A percentile compares a stretch with the other conserved stretches of the same genome.
These are phyloP conservation scores for Drosophila fungiperda DNA, from an alignment of 2,888 invertebrate genomes.

Conservation along the genomic window DNA sequence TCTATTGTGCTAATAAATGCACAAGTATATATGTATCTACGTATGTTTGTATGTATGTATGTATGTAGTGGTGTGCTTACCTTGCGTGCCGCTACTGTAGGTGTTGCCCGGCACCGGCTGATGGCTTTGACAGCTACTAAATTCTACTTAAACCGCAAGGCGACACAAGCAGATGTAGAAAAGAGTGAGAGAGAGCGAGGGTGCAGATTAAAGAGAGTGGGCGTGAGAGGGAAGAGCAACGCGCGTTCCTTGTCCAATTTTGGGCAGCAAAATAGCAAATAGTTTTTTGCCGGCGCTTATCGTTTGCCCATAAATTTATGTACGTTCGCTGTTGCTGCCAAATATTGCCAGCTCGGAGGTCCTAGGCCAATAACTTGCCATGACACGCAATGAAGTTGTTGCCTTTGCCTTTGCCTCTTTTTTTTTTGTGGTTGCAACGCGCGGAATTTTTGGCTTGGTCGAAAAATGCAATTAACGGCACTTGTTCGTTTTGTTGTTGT, in stretches of 20 bases:
- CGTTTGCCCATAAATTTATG: constrained; percentile 73
- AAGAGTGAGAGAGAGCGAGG: neutral
- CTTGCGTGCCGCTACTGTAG: constrained; percentile 71
- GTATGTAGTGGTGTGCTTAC: constrained; percentile 44
- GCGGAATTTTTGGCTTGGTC: constrained; percentile 45
- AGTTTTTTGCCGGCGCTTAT: constrained; percentile 67
- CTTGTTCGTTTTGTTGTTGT: constrained; percentile 38
- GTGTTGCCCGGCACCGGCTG: constrained; percentile 77
- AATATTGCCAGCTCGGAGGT: constrained; percentile 69
- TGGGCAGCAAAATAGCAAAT: constrained; percentile 53
- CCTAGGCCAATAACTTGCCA: constrained; percentile 67
- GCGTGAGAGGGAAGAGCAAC: constrained; percentile 23
- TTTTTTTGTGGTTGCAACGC: constrained; percentile 13
- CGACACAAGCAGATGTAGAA: neutral
- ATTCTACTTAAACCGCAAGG: constrained; percentile 64
- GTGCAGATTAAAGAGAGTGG: neutral
- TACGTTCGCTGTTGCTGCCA: constrained; percentile 46
- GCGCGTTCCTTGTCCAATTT: constrained; percentile 79
- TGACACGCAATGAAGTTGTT: constrained; percentile 78
- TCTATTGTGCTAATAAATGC: neutral
- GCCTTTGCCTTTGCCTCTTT: constrained; percentile 42
- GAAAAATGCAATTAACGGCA: constrained; percentile 63
- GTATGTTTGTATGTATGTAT: neutral
- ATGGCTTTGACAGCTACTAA: constrained; percentile 80
- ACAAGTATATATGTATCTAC: neutral